phyloP scores from a whole-genome alignment of 2,888 invertebrate species.

The Andrena haemorrhoa region DNA sequence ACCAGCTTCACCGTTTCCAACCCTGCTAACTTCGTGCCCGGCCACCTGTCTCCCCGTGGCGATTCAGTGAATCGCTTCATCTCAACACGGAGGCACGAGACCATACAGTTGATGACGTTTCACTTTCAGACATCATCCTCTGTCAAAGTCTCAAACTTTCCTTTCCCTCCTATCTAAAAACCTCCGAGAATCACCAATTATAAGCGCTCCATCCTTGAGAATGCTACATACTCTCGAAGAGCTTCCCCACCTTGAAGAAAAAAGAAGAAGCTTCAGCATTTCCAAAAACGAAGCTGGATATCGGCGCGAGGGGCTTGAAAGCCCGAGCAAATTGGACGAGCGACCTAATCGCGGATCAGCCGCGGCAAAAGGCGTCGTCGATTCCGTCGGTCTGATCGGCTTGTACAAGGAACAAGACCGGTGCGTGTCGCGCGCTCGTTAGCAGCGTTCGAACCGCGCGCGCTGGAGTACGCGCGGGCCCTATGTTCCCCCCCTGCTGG shows the following conservation, averaged over 20 bases:
- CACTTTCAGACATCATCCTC: neutral
- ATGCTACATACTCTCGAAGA: no score
- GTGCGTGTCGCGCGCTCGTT: constrained; percentile 69
- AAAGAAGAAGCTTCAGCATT: neutral
- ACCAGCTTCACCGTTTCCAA: constrained; percentile 48
- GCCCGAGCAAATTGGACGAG: constrained; percentile 73
- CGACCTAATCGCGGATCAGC: constrained; percentile 60
- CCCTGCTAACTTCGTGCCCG: constrained; percentile 39
- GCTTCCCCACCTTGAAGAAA: neutral
- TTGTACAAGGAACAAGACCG: constrained; percentile 58
- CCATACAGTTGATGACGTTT: neutral
- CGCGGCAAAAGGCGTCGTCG: constrained; percentile 61
- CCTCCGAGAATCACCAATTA: no score
- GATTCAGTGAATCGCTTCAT: constrained; percentile 71
- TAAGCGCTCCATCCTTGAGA: no score
- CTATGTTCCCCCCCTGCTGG: constrained; percentile 14
- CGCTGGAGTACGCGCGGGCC: constrained; percentile 40
- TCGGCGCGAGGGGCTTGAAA: constrained; percentile 42
- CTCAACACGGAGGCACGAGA: constrained; percentile 25
- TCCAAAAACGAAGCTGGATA: neutral
- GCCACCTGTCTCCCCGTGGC: constrained; percentile 66
- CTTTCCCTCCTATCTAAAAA: no score
- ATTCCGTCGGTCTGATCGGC: constrained; percentile 55
- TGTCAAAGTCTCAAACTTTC: no score
- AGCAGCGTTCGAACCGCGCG: constrained; percentile 54